Evolutionary conservation across 2,113 vertebrate genomes (phyloP).

Genomic region (Furnarius figulus): DNA sequence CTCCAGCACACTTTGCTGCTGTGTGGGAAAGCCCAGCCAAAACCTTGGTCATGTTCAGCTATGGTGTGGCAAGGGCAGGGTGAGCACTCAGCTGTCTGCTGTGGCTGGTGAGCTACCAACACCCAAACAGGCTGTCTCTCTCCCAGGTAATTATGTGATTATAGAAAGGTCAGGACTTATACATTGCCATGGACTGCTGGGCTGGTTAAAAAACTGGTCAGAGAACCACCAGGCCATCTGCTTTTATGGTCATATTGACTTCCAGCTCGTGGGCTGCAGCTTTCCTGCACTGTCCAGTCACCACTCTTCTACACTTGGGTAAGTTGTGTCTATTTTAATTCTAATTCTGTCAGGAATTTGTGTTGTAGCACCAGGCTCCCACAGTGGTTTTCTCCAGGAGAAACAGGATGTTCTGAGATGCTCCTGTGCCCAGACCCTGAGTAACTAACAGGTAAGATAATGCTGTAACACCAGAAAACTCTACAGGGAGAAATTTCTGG

Average conservation of each 20-base stretch:
- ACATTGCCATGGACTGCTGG: neutral
- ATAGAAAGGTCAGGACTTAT: neutral
- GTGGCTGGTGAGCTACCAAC: neutral
- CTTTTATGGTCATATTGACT: neutral
- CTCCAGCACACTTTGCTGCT: neutral
- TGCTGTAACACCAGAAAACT: neutral
- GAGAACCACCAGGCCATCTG: neutral
- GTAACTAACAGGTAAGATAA: neutral
- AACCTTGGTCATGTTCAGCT: neutral
- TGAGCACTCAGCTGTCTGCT: accelerated
- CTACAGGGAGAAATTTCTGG: neutral
- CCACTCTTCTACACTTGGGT: neutral
- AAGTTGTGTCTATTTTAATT: neutral
- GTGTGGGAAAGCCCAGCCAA: neutral
- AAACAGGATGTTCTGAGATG: neutral
- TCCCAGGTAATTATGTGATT: neutral
- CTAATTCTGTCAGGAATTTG: neutral
- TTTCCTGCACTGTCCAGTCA: neutral
- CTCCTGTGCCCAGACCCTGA: neutral
- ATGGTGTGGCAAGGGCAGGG: neutral
- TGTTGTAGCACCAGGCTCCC: neutral
- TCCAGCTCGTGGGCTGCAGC: neutral
- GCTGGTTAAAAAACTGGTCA: neutral
- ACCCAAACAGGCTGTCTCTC: neutral
- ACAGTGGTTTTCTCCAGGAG: neutral